Evolutionary conservation across 2,113 vertebrate genomes (phyloP), one percentile per base, ranked within the genome.

Genomic region (Peromyscus leucopus): DNA sequence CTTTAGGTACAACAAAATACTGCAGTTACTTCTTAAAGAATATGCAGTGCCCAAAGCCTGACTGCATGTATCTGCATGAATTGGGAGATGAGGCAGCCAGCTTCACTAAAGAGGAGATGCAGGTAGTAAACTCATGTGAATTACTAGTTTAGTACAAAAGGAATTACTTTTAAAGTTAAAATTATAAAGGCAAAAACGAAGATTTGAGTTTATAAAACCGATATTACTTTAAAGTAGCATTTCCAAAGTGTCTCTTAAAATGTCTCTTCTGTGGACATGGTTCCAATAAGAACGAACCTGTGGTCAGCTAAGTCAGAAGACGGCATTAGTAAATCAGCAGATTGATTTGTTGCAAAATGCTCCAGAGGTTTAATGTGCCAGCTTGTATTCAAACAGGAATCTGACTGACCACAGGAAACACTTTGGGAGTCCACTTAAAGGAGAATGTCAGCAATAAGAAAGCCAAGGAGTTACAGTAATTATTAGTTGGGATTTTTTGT

Each of bases 11-110:
- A 98, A 99, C 99, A 98, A 99, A 99, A 98, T 99, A 99, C 98
- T 99, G 99, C 99, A 99, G 99, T 99, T 99, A 99, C 98, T 99
- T 99, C 98, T 99, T 99, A 97, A 99, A 99, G 99, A 99, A 99
- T 98, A 99, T 99, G 99, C 99, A 99, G 98, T 99, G 99, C 98
- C 99, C 99, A 97, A 99, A 99, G 98, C 99, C 99, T 97, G 99
- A 99, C 98, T 99, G 99, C 98, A 99, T 99, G 99, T 99, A 99
- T 99, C 99, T 99, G 98, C 99, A 99, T 95, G 99, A 99, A 97
- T 97, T 99, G 98, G 99, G 99, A 72, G 99, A 99, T 92, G 99
- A 99, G 99, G 99, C 99, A n/a, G 99, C 99, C 98, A 99, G 99
- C 98, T 99, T 99, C 98, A 99, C 99, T 97, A 99, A 99, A 99